These are phyloP conservation scores for Plagodis pulveraria DNA, from an alignment of 2,888 invertebrate genomes.

Conservation along the genomic window DNA sequence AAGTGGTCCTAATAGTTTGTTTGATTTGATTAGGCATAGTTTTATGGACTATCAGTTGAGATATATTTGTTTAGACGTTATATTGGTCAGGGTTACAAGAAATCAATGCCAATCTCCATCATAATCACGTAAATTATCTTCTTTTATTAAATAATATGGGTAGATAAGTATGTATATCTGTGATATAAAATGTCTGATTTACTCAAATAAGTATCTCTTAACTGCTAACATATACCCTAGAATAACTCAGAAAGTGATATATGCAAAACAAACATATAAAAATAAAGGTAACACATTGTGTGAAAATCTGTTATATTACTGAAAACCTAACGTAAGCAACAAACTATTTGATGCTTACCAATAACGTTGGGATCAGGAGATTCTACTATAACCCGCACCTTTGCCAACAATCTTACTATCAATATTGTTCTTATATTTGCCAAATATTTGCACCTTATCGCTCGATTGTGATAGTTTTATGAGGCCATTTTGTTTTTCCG, in stretches of 20 bases:
- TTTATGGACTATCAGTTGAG: constrained; percentile 49
- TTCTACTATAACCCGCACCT: constrained; percentile 54
- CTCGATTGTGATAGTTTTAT: constrained; percentile 67
- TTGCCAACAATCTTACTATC: constrained; percentile 75
- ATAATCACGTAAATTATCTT: too few relatives aligned
- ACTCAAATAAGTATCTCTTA: too few relatives aligned
- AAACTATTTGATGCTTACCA: constrained; percentile 23
- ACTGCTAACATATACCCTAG: too few relatives aligned
- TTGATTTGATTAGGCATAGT: constrained; percentile 70
- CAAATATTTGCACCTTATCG: constrained; percentile 76
- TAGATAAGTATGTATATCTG: too few relatives aligned
- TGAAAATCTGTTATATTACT: constrained; percentile 19
- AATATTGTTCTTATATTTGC: constrained; percentile 75
- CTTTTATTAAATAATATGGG: too few relatives aligned
- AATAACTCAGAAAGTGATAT: background rate
- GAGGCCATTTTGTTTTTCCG: constrained; percentile 53
- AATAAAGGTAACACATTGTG: background rate
- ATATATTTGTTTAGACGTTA: constrained; percentile 27
- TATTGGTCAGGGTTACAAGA: constrained; percentile 21
- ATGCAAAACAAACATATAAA: constrained; percentile 11
- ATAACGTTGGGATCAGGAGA: constrained; percentile 39
- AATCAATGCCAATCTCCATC: constrained; percentile 1
- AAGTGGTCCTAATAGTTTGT: constrained; percentile 79
- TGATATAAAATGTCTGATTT: too few relatives aligned
- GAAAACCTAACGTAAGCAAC: constrained; percentile 30